Percentiles rank a stretch among this genome's conserved stretches.
phyloP scores from a whole-genome alignment of 92 coral and sea anemone genomes.

The Blastomussa wellsi region DNA sequence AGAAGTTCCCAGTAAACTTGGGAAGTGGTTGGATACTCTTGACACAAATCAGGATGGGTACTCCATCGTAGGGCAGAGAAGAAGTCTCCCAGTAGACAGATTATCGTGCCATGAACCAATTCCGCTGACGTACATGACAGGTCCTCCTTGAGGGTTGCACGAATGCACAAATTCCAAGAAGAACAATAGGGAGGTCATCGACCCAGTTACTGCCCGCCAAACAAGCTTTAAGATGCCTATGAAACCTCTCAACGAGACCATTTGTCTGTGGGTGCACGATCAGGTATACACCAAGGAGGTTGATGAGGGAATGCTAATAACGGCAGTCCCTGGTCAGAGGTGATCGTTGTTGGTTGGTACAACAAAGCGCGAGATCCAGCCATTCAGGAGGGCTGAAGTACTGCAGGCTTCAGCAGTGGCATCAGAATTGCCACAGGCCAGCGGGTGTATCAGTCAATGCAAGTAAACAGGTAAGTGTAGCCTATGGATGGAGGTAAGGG shows the following conservation, averaged over 20 bases:
- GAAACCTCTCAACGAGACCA: slow-evolving; percentile 61
- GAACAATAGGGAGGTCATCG: slow-evolving; percentile 45
- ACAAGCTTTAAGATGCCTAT: slow-evolving; percentile 43
- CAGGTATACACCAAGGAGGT: slow-evolving; percentile 60
- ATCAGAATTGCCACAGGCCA: slow-evolving; percentile 59
- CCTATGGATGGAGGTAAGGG: slow-evolving; percentile 44
- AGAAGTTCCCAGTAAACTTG: too few species aligned
- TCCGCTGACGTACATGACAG: slow-evolving; percentile 52
- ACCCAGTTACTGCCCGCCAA: slow-evolving; percentile 33
- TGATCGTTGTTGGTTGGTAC: slow-evolving; percentile 42
- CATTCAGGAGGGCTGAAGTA: slow-evolving; percentile 46
- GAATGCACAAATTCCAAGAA: slow-evolving; percentile 58
- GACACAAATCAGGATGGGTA: neutral
- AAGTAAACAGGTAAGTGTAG: slow-evolving; percentile 55
- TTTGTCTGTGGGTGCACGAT: slow-evolving; percentile 53
- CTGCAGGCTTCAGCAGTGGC: slow-evolving; percentile 51
- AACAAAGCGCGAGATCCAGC: slow-evolving; percentile 39
- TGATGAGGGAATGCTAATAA: slow-evolving; percentile 62
- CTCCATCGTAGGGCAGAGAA: slow-evolving; percentile 18
- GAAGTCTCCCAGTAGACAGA: slow-evolving; percentile 59
- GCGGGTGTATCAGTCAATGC: slow-evolving; percentile 47
- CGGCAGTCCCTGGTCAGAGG: slow-evolving; percentile 54
- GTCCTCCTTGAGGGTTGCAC: slow-evolving; percentile 51
- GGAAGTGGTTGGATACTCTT: too few species aligned
- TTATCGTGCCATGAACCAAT: slow-evolving; percentile 43